A percentile compares a stretch with the other conserved stretches of the same genome.
Conservation (phyloP, 2,797 vertebrate species). For the Cynodonichthys magdalenae region DNA sequence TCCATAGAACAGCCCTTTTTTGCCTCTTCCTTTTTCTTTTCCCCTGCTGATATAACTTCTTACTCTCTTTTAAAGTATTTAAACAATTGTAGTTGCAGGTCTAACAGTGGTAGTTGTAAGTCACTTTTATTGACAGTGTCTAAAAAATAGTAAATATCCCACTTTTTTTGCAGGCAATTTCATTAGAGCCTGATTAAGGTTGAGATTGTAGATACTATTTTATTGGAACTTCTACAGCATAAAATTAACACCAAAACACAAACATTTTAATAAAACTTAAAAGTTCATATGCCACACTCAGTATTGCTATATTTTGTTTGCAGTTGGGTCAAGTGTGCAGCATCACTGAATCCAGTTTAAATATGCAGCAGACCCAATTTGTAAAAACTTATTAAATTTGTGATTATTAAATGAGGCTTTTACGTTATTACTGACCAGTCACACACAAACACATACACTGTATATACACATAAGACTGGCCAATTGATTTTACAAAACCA, state of each 20-base stretch:
- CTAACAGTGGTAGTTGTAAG: background rate
- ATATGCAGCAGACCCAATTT: background rate
- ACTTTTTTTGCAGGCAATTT: background rate
- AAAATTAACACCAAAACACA: too few species aligned
- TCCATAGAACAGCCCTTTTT: constrained; percentile 64
- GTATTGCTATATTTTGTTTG: background rate
- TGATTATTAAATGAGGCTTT: constrained; percentile 9
- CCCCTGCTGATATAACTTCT: constrained; percentile 30
- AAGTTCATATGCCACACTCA: too few species aligned
- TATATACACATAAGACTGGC: background rate
- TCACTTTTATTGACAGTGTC: constrained; percentile 10
- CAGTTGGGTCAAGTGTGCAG: background rate
- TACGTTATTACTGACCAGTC: background rate
- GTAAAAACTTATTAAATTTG: constrained; percentile 5
- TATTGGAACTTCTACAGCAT: too few species aligned
- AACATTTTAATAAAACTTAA: background rate
- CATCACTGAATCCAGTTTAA: background rate
- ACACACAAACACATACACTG: too few species aligned
- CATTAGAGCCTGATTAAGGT: background rate
- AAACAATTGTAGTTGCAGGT: background rate
- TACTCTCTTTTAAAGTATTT: constrained; percentile 30
- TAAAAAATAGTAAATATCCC: background rate
- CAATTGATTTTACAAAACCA: constrained; percentile 14
- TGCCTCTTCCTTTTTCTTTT: constrained; percentile 32
- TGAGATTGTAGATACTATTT: background rate